Conservation (phyloP, 1,140 invertebrate species). For the Thaumatotibia leucotreta region DNA sequence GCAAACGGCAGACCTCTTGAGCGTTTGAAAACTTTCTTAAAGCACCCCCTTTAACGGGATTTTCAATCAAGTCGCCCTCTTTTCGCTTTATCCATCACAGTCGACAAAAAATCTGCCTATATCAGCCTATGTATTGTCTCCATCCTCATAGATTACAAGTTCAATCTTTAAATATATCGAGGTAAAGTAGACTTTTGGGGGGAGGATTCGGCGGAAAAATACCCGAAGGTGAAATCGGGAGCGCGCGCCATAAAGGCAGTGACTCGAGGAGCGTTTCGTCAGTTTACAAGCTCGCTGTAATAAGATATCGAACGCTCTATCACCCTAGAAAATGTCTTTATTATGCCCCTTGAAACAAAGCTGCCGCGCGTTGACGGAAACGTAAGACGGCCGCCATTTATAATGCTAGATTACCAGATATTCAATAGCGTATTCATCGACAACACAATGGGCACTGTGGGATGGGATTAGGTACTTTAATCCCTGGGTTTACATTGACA, state of each 20-base stretch:
- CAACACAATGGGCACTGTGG: background rate
- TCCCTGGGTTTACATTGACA: too few relatives aligned
- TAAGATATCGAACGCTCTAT: conserved; percentile 65
- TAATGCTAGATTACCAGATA: conserved; percentile 9
- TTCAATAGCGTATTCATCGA: background rate
- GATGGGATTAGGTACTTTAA: too few relatives aligned
- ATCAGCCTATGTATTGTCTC: conserved; percentile 32
- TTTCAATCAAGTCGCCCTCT: conserved; percentile 55
- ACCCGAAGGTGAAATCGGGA: conserved; percentile 54
- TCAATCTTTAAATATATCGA: background rate
- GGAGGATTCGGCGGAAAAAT: conserved; percentile 28
- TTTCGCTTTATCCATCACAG: conserved; percentile 52
- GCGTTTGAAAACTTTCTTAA: conserved; percentile 24
- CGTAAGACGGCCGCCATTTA: conserved; percentile 14
- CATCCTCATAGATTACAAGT: background rate
- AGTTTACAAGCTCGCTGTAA: conserved; percentile 62
- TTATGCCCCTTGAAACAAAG: conserved; percentile 49
- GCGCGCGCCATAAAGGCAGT: conserved; percentile 57
- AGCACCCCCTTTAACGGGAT: conserved; percentile 39
- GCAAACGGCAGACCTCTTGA: conserved; percentile 16
- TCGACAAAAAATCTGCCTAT: conserved; percentile 62
- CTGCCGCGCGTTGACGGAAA: conserved; percentile 18
- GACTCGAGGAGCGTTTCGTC: conserved; percentile 58
- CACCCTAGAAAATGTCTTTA: conserved; percentile 58
- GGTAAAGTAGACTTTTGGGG: conserved; percentile 25